Conservation (phyloP, 2,888 invertebrate genomes). For the Rhopalosiphum nymphaeae region DNA sequence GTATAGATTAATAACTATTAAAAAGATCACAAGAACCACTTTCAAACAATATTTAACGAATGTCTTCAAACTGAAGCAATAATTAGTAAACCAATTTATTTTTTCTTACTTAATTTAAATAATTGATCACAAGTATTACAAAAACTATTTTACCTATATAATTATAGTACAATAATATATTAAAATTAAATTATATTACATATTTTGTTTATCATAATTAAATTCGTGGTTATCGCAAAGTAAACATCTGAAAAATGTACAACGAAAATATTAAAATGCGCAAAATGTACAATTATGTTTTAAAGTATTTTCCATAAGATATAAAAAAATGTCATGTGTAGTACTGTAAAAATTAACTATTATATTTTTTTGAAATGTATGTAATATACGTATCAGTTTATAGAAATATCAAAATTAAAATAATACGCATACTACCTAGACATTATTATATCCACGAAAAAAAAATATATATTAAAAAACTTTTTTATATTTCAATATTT, state of each 20-base stretch:
- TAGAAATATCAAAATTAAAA: background rate
- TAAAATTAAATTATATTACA: background rate
- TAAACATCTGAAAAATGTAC: background rate
- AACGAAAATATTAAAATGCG: background rate
- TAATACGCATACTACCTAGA: background rate
- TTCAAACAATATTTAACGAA: background rate
- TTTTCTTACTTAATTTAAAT: background rate
- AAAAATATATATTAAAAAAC: background rate
- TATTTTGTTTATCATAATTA: background rate
- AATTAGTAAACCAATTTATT: background rate
- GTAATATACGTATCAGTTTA: background rate
- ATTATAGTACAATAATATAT: background rate
- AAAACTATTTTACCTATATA: background rate
- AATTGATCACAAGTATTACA: background rate
- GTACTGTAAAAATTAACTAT: background rate
- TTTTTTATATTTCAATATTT: background rate
- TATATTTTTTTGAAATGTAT: background rate
- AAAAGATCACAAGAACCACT: background rate
- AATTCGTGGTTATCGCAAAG: background rate
- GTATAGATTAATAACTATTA: background rate
- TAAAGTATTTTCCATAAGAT: background rate
- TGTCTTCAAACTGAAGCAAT: background rate
- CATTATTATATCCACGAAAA: background rate
- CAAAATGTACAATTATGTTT: background rate
- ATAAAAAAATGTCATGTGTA: background rate